Evolutionary conservation across 1,140 invertebrate genomes (phyloP).

Genomic region (Tenebrio molitor): DNA sequence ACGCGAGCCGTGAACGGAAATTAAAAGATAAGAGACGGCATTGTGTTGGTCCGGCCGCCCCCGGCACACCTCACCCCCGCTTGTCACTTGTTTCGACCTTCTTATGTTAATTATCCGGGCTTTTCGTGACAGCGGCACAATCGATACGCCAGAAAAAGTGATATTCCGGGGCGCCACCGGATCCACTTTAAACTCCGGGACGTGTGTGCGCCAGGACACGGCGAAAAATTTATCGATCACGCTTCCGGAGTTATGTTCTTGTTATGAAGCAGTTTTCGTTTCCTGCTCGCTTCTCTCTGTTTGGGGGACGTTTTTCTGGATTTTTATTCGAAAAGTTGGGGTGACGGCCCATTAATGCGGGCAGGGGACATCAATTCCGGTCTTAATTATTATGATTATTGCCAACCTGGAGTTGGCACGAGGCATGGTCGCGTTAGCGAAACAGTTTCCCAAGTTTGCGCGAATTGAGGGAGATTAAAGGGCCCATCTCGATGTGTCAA

Average conservation of each 20-base stretch:
- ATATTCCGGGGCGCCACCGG: too few species aligned
- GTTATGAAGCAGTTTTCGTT: slow-evolving; percentile 19
- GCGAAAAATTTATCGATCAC: slow-evolving; percentile 14
- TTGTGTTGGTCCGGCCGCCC: too few species aligned
- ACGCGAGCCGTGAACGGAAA: slow-evolving; percentile 16
- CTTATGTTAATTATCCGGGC: slow-evolving; percentile 5
- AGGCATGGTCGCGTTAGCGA: neutral
- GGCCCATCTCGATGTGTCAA: slow-evolving; percentile 27
- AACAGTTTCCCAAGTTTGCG: slow-evolving; percentile 14
- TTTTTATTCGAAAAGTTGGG: slow-evolving; percentile 18
- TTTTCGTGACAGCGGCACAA: neutral
- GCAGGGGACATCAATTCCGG: neutral
- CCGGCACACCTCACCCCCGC: too few species aligned
- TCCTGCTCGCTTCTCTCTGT: neutral
- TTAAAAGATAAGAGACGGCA: slow-evolving; percentile 25
- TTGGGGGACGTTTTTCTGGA: neutral
- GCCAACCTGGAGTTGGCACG: neutral
- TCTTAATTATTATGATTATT: slow-evolving; percentile 26
- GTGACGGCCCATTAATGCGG: neutral
- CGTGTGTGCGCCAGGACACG: neutral
- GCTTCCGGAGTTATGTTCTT: neutral
- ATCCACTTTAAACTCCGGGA: too few species aligned
- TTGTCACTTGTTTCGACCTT: slow-evolving; percentile 2
- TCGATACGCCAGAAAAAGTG: too few species aligned
- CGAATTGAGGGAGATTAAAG: slow-evolving; percentile 14